Conservation (phyloP, 92 coral and sea anemone genomes). For the Muricea muricata region DNA sequence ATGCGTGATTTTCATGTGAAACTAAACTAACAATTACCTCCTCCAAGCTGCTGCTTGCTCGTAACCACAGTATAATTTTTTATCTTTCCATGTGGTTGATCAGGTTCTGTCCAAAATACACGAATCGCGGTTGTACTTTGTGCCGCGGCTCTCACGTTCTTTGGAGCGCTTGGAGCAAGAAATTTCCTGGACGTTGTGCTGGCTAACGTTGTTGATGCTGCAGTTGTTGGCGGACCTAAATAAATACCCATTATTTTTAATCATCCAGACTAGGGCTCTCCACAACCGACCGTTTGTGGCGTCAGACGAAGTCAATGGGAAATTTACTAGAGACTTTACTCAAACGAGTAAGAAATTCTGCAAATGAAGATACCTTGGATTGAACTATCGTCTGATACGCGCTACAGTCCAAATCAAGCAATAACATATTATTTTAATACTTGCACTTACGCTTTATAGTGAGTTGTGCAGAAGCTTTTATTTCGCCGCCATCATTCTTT, state of each 20-base stretch:
- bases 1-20: too few relatives aligned
- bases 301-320: too few relatives aligned
- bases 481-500: constrained; percentile 64
- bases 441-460: constrained; percentile 24
- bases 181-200: constrained; percentile 38
- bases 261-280: too few relatives aligned
- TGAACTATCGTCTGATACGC: too few relatives aligned
- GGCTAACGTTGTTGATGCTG: constrained; percentile 19
- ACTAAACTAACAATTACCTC: background rate
- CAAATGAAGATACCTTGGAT: too few relatives aligned
- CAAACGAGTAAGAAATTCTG: too few relatives aligned
- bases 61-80: constrained; percentile 48
- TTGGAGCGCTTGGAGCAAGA: constrained; percentile 67
- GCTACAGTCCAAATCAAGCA: too few relatives aligned
- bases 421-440: background rate
- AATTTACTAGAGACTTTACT: too few relatives aligned
- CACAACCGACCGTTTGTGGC: too few relatives aligned
- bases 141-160: constrained; percentile 62
- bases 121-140: constrained; percentile 69
- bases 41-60: too few relatives aligned
- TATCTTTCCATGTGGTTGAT: constrained; percentile 59
- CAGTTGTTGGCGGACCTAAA: constrained; percentile 1
- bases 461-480: constrained; percentile 80
- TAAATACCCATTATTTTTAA: too few relatives aligned
- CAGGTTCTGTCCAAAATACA: constrained; percentile 77